Percentiles rank a stretch among this genome's conserved stretches.
Evolutionary conservation across 2,888 invertebrate genomes (phyloP).

Genomic region (Apoda limacodes): DNA sequence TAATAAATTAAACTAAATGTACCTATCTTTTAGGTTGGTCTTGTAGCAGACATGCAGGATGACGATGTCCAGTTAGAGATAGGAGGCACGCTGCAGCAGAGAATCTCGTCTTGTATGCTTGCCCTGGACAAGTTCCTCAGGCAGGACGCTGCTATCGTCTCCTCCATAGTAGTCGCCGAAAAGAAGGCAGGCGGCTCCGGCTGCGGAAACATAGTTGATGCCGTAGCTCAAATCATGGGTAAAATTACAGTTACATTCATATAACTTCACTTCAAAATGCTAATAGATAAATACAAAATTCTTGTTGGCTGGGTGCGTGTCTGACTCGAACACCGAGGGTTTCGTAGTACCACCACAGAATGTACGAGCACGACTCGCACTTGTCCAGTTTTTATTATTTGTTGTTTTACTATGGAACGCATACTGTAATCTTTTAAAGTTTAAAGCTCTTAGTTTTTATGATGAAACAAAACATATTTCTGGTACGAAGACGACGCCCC

Average conservation of each 20-base stretch:
- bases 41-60: conserved; percentile 82
- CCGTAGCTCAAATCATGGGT: conserved; percentile 78
- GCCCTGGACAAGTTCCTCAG: conserved; percentile 80
- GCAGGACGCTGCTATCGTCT: conserved; percentile 77
- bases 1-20: background rate
- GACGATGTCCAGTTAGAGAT: conserved; percentile 77
- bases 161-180: conserved; percentile 90
- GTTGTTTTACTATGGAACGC: no score
- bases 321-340: no score
- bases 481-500: no score
- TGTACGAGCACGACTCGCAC: no score
- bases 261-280: background rate
- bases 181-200: conserved; percentile 74
- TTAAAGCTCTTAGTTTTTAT: no score
- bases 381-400: no score
- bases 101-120: conserved; percentile 83
- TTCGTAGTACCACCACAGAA: no score
- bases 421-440: no score
- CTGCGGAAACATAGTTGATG: conserved; percentile 77
- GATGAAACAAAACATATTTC: no score
- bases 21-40: conserved; percentile 66
- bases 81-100: conserved; percentile 87
- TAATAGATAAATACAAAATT: background rate
- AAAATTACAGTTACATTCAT: conserved; percentile 15
- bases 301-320: no score